A percentile compares a stretch with the other conserved stretches of the same genome.
Conservation (phyloP, 2,113 vertebrate genomes). For the Gymnarchus niloticus region DNA sequence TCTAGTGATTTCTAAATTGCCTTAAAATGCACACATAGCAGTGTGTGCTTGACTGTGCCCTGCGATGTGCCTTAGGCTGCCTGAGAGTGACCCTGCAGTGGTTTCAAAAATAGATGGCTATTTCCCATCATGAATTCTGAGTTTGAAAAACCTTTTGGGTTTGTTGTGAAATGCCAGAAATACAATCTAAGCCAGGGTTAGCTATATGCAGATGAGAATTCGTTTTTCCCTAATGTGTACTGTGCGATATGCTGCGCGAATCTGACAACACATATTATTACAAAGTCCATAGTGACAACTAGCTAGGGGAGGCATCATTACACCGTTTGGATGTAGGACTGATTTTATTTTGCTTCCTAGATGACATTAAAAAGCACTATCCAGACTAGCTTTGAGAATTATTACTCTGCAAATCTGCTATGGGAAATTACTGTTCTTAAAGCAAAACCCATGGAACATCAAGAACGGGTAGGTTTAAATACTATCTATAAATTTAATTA, state of each 20-base stretch:
- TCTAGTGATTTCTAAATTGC: too few relatives aligned
- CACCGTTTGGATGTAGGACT: not conserved
- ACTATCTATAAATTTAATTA: not conserved
- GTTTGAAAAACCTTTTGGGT: constrained; percentile 11
- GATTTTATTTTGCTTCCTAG: not conserved
- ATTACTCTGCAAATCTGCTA: not conserved
- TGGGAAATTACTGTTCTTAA: constrained; percentile 18
- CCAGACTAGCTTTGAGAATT: too few relatives aligned
- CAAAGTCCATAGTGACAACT: not conserved
- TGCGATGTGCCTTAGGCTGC: too few relatives aligned
- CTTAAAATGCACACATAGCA: too few relatives aligned
- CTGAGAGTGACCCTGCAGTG: too few relatives aligned
- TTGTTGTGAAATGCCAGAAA: too few relatives aligned
- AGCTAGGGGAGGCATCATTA: not conserved
- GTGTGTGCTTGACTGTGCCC: too few relatives aligned
- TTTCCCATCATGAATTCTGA: not conserved
- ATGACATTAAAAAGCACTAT: not conserved
- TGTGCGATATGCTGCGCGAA: too few relatives aligned
- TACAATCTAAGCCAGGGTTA: constrained; percentile 24
- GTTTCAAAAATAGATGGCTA: too few relatives aligned
- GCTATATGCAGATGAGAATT: constrained; percentile 2
- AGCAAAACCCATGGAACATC: constrained; percentile 12
- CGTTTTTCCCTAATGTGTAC: constrained; percentile 17
- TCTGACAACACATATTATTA: not conserved
- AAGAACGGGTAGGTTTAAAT: not conserved